Conservation (phyloP, 1,140 invertebrate genomes). For the Dreissena rostriformis region DNA sequence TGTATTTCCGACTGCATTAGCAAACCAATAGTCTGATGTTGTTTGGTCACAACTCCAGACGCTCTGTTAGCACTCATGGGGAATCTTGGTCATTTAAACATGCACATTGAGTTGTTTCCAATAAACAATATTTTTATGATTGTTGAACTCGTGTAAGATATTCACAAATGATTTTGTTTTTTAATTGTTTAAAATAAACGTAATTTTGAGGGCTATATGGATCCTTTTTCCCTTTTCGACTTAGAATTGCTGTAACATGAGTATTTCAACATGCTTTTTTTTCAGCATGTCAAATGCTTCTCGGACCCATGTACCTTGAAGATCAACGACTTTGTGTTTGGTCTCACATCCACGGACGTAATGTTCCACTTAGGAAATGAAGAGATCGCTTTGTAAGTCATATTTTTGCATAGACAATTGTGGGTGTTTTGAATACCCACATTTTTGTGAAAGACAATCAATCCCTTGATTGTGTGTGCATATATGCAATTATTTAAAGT, state of each 20-base stretch:
- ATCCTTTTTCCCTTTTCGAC: neutral
- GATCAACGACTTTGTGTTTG: conserved; percentile 89
- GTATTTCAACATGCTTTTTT: conserved; percentile 6
- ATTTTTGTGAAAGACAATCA: too few relatives aligned
- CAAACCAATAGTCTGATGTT: too few relatives aligned
- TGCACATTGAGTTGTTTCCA: too few relatives aligned
- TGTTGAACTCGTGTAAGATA: neutral
- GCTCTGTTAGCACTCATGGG: too few relatives aligned
- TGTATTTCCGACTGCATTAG: too few relatives aligned
- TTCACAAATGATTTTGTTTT: neutral
- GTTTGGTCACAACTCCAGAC: too few relatives aligned
- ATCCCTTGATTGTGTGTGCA: too few relatives aligned
- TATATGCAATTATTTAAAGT: too few relatives aligned
- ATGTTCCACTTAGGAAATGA: conserved; percentile 90
- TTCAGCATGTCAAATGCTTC: conserved; percentile 77
- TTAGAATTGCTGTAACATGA: neutral
- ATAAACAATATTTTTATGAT: neutral
- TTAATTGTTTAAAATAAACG: neutral
- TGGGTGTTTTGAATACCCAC: too few relatives aligned
- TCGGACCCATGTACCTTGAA: conserved; percentile 91
- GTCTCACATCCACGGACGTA: conserved; percentile 90
- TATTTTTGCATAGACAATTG: neutral
- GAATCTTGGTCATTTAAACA: too few relatives aligned
- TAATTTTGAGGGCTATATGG: neutral
- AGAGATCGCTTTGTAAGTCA: conserved; percentile 88